Base-by-base conservation (phyloP, 1,140 invertebrate species). In the Drosophila serrata region DNA sequence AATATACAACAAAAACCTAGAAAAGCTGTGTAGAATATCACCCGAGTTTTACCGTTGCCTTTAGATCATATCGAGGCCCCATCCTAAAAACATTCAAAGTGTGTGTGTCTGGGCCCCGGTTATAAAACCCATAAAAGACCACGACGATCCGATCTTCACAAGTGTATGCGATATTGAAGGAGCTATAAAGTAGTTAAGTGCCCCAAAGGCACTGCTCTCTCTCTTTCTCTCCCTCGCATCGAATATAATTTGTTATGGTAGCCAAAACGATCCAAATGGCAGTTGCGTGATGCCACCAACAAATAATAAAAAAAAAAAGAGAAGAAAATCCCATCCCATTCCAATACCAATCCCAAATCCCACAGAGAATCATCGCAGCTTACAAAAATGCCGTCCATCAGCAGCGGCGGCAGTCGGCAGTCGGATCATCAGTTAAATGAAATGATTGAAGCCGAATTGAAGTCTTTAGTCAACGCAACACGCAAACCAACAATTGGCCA, bases 391-490 rank as follows among this genome's bases (percentile, higher is more conserved):
- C 70, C 57, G 57, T 58, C 74, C 67, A 75, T 86, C 82, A 78
- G 69, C 46, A 22, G 69, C 45, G 42, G 51, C 68, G 42, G 51
- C 68, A 31, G 49, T 31, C 74, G 53, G 84, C 65, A 78, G 76
- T 88, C 76, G 85, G 55, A 70, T 88, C 84, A 90, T 90, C 85
- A 90, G 85, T 90, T 90, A 90, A 90, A 90, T 85, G 81, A 90
- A 90, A 90, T 85, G 85, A 90, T 90, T 90, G 85, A 90, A 85
- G 85, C 63, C 72, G 85, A 90, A 90, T 90, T 88, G 85, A 90
- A 90, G 85, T 90, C 85, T 90, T 90, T 90, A 90, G 85, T 90
- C 85, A 85, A 61, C 77, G 80, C 59, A 78, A 90, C 85, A 90
- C 85, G 85, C 85, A 85, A 90, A 64, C 49, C 75, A 81, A 90